A percentile compares a stretch with the other conserved stretches of the same genome.
Conservation (phyloP, 2,113 vertebrate genomes). For the Gavia stellata region DNA sequence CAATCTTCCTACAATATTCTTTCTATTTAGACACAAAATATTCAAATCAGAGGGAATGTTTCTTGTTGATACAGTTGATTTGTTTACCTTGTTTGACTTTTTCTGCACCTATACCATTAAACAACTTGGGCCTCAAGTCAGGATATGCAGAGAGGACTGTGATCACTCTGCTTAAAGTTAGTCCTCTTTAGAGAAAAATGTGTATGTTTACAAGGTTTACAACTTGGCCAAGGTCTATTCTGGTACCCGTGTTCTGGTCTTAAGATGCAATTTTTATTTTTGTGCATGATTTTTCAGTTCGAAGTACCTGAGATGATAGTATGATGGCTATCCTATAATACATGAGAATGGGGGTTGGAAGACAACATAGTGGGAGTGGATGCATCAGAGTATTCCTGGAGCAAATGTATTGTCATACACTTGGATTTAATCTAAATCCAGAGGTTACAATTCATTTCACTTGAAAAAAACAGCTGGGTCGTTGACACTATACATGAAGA, state of each 20-base stretch:
- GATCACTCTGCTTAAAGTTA: background rate
- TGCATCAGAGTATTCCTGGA: background rate
- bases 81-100: background rate
- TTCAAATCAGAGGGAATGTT: background rate
- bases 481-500: background rate
- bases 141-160: background rate
- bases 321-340: background rate
- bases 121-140: background rate
- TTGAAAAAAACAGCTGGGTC: background rate
- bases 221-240: background rate
- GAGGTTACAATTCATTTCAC: background rate
- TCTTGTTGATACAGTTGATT: background rate
- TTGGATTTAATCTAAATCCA: background rate
- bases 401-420: background rate
- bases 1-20: background rate
- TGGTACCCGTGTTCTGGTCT: background rate
- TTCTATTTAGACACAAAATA: background rate
- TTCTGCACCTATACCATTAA: background rate
- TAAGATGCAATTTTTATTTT: background rate
- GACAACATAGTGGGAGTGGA: background rate
- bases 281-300: background rate
- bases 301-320: background rate
- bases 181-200: background rate
- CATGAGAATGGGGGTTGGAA: background rate
- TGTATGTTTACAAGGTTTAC: background rate